A percentile compares a stretch with the other conserved stretches of the same genome.
phyloP scores from a whole-genome alignment of 2,797 vertebrate species.

The Sparidentex hasta region DNA sequence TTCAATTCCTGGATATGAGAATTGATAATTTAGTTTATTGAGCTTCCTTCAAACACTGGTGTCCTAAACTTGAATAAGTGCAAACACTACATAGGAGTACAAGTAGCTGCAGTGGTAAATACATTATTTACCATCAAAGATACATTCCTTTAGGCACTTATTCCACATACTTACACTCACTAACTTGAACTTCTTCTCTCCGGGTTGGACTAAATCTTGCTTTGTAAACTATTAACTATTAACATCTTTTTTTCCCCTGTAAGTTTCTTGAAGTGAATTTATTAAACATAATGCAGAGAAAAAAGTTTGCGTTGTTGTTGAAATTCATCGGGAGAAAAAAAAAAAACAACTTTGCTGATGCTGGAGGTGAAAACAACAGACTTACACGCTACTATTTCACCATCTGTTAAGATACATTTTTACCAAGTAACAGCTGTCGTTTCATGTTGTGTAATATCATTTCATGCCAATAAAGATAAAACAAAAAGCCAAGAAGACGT shows the following conservation, averaged over 20 bases:
- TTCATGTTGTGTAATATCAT: neutral
- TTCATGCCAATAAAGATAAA: neutral
- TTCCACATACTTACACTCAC: neutral
- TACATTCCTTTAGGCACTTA: neutral
- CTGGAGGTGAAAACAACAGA: constrained; percentile 3
- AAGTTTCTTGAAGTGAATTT: no score
- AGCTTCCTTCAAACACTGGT: no score
- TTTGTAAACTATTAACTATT: neutral
- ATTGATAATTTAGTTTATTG: no score
- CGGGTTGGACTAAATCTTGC: neutral
- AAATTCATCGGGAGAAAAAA: neutral
- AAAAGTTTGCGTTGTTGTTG: neutral
- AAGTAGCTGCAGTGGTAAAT: neutral
- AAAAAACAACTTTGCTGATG: neutral
- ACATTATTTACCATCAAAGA: neutral
- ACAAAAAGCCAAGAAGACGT: neutral
- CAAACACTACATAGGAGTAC: no score
- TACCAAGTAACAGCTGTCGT: neutral
- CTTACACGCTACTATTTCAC: neutral
- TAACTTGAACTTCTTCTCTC: neutral
- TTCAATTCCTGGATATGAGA: no score
- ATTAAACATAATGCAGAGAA: no score
- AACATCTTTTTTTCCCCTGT: neutral
- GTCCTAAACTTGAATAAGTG: no score
- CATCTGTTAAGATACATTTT: neutral